Evolutionary conservation across 2,113 vertebrate species (phyloP), one percentile per base, ranked within the genome.

Genomic region (Salvator merianae): DNA sequence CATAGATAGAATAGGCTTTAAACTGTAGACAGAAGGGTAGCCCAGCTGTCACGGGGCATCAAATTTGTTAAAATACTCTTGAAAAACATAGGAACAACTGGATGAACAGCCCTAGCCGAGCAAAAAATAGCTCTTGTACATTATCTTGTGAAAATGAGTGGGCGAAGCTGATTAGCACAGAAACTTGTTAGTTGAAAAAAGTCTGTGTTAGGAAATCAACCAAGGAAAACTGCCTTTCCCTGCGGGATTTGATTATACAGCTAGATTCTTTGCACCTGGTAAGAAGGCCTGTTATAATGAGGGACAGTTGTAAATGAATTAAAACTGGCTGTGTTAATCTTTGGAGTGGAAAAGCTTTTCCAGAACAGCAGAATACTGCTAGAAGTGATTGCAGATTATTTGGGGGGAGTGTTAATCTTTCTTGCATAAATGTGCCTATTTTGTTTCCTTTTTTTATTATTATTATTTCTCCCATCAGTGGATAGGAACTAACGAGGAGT

Each of bases 111-210:
- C 1, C 14, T 32, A 62, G 1, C 62, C 2, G 36, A 79, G 28
- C 26, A n/a, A 43, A 50, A 68, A 47, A 32, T 68, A 79, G 13
- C n/a, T 30, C 40, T 34, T 24, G 2, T 43, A 65, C 72, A 34
- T 76, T 68, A 83, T 26, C 24, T 38, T 83, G 62, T 30, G 43
- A 83, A 83, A 66, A 76, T 20, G 40, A 47, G 72, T 53, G 40
- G 82, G 59, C 1, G 62, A 83, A 83, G 62, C 72, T 76, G 82
- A 83, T 50, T 76, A 50, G 38, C 40, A 76, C 20, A 36, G n/a
- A 28, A 20, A 28, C 59, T 30, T 76, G 72, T 83, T 40, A 68
- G 72, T 40, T 36, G 22, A n/a, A 4, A 28, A 5, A 50, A 53
- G 59, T 50, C 62, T 36, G 82, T 66, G 7, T 36, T 68, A 66